Evolutionary conservation across 1,140 invertebrate species (phyloP).

Genomic region (Panagrolaimus sp.): DNA sequence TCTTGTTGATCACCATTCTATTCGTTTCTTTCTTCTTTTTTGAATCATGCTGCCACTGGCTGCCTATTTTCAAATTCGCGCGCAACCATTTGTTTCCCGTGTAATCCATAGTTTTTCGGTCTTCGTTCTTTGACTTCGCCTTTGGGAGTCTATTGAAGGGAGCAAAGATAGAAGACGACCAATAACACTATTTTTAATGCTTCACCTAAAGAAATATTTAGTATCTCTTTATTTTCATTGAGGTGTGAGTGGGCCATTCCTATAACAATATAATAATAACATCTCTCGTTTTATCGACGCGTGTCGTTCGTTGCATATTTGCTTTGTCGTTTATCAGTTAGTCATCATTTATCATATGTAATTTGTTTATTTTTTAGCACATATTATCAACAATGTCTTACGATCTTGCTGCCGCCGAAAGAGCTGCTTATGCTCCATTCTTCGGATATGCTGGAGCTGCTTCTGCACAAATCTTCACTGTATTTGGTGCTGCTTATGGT

Average conservation of each 20-base stretch:
- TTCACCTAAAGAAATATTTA: no score
- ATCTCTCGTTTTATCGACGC: neutral
- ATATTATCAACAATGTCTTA: conserved; percentile 20
- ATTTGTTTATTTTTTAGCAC: no score
- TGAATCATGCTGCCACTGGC: neutral
- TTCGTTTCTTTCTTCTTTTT: no score
- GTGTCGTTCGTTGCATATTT: neutral
- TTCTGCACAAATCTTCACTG: conserved; percentile 92
- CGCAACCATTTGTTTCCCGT: conserved; percentile 13
- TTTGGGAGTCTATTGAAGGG: neutral
- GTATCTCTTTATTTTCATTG: no score
- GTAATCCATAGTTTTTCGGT: conserved; percentile 16
- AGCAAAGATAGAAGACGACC: conserved; percentile 1
- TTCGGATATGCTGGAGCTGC: conserved; percentile 98
- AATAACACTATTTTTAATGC: no score
- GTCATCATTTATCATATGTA: neutral
- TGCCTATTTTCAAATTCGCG: conserved; percentile 13
- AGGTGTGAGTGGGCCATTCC: no score
- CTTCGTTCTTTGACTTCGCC: conserved; percentile 14
- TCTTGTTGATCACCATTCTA: no score
- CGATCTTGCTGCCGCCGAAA: conserved; percentile 25
- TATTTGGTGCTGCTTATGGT: conserved; percentile 96
- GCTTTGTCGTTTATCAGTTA: neutral
- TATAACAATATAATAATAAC: neutral
- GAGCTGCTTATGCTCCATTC: conserved; percentile 41